These are phyloP conservation scores for Catajapyx aquilonaris DNA, from an alignment of 1,140 invertebrate genomes.

Conservation along the genomic window DNA sequence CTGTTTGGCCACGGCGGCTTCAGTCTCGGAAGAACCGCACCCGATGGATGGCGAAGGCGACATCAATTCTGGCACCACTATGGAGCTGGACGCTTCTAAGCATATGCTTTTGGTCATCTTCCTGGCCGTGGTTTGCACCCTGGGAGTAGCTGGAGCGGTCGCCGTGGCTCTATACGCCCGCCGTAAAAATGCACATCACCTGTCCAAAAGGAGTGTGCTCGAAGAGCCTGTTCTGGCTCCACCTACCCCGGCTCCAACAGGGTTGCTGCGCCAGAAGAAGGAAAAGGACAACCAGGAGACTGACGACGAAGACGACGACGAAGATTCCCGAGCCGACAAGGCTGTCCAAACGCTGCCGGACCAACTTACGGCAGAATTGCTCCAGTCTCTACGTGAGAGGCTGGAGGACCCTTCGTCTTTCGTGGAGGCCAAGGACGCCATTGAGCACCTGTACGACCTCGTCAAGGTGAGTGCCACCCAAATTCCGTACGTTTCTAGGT, in stretches of 20 bases:
- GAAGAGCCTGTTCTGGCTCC: background rate
- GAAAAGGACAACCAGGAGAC: background rate
- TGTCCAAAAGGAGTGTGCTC: background rate
- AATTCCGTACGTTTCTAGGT: no score
- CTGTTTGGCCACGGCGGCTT: background rate
- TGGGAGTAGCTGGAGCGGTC: background rate
- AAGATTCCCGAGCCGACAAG: slow-evolving; percentile 26
- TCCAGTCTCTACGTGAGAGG: slow-evolving; percentile 40
- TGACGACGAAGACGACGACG: slow-evolving; percentile 1
- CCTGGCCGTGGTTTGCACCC: background rate
- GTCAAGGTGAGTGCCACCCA: slow-evolving; percentile 56
- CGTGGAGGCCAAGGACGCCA: slow-evolving; percentile 48
- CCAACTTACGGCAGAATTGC: slow-evolving; percentile 46
- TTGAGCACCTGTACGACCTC: slow-evolving; percentile 52
- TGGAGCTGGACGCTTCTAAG: background rate
- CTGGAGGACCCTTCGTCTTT: slow-evolving; percentile 48
- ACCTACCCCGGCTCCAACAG: background rate
- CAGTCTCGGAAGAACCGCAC: background rate
- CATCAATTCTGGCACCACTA: background rate
- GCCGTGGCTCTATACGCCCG: background rate
- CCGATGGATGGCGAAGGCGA: background rate
- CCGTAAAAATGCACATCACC: background rate
- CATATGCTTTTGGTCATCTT: background rate
- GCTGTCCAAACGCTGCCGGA: slow-evolving; percentile 47
- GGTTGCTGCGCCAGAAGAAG: slow-evolving; percentile 4